phyloP scores from a whole-genome alignment of 2,888 invertebrate genomes.

The Phorcus lineatus region DNA sequence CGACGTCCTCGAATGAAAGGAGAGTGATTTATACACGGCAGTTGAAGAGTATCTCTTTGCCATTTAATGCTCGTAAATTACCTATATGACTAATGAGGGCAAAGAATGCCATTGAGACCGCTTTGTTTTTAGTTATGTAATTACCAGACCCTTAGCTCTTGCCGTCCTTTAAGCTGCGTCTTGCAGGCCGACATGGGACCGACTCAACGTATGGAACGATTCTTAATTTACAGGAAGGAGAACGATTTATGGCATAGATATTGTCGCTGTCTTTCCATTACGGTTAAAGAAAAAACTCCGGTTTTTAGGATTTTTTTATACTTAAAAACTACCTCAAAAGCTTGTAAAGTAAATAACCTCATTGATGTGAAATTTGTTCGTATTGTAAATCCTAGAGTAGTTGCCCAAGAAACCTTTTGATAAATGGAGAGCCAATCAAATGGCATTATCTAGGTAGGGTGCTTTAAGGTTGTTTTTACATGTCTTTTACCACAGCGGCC shows the following conservation, averaged over 20 bases:
- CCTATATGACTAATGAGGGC: constrained; percentile 8
- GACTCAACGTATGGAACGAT: background rate
- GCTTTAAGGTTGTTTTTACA: background rate
- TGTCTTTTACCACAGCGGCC: too few relatives aligned
- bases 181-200: background rate
- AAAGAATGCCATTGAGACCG: background rate
- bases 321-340: background rate
- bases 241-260: constrained; percentile 1
- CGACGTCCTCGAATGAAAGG: constrained; percentile 11
- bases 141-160: background rate
- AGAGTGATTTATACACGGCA: background rate
- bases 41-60: constrained; percentile 13
- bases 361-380: background rate
- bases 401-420: background rate
- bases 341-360: background rate
- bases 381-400: background rate
- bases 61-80: constrained; percentile 21
- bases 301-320: background rate
- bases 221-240: background rate
- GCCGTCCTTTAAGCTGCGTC: background rate
- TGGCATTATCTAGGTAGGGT: background rate
- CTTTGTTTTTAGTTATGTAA: constrained; percentile 22
- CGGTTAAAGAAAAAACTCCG: constrained; percentile 1
- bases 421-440: background rate
- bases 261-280: constrained; percentile 3